These are phyloP conservation scores for Druceiella hillmani DNA, from an alignment of 2,888 invertebrate genomes.

Conservation along the genomic window DNA sequence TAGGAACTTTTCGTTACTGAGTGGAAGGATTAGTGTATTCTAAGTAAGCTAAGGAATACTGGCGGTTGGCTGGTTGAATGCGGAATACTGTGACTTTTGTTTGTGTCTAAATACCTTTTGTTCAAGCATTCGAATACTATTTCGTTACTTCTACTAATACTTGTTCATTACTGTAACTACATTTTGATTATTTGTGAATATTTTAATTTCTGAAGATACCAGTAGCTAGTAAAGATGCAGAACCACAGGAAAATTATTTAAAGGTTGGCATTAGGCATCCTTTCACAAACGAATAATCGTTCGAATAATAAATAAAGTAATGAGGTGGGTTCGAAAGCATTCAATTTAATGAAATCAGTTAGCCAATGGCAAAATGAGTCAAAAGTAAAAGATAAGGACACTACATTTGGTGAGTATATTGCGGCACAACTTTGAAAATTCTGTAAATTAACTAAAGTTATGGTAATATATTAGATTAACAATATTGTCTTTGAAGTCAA, in stretches of 20 bases:
- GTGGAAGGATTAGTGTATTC: too few relatives aligned
- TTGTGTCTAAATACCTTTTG: too few relatives aligned
- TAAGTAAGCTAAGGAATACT: too few relatives aligned
- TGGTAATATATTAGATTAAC: slow-evolving; percentile 17
- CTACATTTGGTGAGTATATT: slow-evolving; percentile 14
- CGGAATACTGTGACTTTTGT: too few relatives aligned
- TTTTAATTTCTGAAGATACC: slow-evolving; percentile 16
- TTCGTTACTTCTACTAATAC: too few relatives aligned
- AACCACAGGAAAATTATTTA: slow-evolving; percentile 12
- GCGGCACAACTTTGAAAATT: slow-evolving; percentile 12
- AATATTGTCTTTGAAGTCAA: slow-evolving; percentile 19
- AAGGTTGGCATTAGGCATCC: slow-evolving; percentile 13
- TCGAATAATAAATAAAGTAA: slow-evolving; percentile 13
- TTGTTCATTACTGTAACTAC: too few relatives aligned
- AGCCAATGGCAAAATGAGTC: slow-evolving; percentile 4
- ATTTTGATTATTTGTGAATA: too few relatives aligned
- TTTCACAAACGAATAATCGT: slow-evolving; percentile 15
- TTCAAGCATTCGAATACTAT: too few relatives aligned
- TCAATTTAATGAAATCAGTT: slow-evolving; percentile 12
- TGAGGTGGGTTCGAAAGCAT: slow-evolving; percentile 15
- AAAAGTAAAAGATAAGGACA: slow-evolving; percentile 10
- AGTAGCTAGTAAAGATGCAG: slow-evolving; percentile 13
- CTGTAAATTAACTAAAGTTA: slow-evolving; percentile 12
- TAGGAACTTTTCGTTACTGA: too few relatives aligned
- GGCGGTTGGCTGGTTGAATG: too few relatives aligned